Conservation (phyloP, 2,113 vertebrate genomes). For the Coturnix japonica region DNA sequence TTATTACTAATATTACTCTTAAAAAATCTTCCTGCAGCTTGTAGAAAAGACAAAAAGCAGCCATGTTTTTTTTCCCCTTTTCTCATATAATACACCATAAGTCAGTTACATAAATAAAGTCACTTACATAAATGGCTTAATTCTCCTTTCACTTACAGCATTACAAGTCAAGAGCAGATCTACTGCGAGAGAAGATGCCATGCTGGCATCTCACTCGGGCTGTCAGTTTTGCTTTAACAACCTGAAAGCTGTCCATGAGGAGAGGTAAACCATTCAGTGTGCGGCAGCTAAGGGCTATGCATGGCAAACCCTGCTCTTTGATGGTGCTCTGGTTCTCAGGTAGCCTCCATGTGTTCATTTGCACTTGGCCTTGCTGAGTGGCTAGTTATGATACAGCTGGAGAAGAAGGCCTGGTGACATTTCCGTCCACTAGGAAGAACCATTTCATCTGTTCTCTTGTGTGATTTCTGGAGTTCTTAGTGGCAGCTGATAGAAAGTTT, state of each 20-base stretch:
- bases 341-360: not conserved
- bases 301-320: not conserved
- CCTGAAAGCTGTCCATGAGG: not conserved
- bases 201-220: not conserved
- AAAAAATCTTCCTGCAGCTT: not conserved
- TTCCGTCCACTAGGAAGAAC: not conserved
- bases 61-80: not conserved
- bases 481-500: not conserved
- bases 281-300: not conserved
- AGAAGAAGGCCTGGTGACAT: not conserved
- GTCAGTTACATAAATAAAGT: slow-evolving; percentile 69
- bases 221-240: slow-evolving; percentile 6
- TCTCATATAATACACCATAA: slow-evolving; percentile 38
- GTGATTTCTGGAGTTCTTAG: not conserved
- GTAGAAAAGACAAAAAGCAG: not conserved
- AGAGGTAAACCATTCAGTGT: not conserved
- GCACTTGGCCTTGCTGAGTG: not conserved
- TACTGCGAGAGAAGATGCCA: slow-evolving; percentile 43
- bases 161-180: slow-evolving; percentile 56
- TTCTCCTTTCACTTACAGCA: slow-evolving; percentile 56
- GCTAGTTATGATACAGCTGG: not conserved
- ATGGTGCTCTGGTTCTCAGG: not conserved
- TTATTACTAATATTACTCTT: not conserved
- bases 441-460: not conserved
- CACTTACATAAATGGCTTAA: slow-evolving; percentile 72